Evolutionary conservation across 2,797 vertebrate species (phyloP).

Genomic region (Periophthalmus magnuspinnatus): DNA sequence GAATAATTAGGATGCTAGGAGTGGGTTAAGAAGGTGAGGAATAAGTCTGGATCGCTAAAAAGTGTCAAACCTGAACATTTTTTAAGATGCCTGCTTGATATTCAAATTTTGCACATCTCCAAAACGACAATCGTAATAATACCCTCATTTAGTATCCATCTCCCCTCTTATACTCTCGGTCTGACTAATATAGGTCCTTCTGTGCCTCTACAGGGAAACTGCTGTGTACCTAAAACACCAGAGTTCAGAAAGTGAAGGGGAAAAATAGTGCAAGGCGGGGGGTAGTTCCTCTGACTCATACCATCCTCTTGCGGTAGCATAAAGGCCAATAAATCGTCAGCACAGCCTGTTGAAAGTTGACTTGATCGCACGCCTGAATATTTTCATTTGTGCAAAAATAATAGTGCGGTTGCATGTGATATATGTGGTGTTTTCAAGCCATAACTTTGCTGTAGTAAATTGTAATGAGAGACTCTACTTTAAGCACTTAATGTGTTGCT

Average conservation of each 20-base stretch:
- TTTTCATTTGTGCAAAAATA: conserved; percentile 16
- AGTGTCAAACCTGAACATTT: too few relatives aligned
- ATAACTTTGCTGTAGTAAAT: conserved; percentile 4
- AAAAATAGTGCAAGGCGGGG: conserved; percentile 19
- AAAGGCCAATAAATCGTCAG: conserved; percentile 24
- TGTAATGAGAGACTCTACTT: conserved; percentile 3
- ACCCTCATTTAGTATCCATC: not conserved
- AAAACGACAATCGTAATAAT: too few relatives aligned
- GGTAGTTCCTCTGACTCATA: conserved; percentile 51
- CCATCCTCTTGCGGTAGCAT: conserved; percentile 28
- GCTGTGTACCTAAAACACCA: conserved; percentile 40
- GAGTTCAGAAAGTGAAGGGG: conserved; percentile 40
- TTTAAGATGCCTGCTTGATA: too few relatives aligned
- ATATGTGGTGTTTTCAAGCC: conserved; percentile 1
- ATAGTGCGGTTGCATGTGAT: conserved; percentile 5
- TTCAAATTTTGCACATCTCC: too few relatives aligned
- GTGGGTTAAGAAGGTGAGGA: too few relatives aligned
- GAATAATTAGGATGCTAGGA: too few relatives aligned
- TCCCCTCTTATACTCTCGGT: not conserved
- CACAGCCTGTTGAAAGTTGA: conserved; percentile 23
- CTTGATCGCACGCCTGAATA: conserved; percentile 26
- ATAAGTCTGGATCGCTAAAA: too few relatives aligned
- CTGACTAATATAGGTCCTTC: conserved; percentile 39
- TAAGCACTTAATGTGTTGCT: conserved; percentile 22
- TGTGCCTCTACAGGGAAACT: conserved; percentile 35